These are phyloP conservation scores for Theretra japonica DNA, from an alignment of 2,888 invertebrate genomes.

Conservation along the genomic window DNA sequence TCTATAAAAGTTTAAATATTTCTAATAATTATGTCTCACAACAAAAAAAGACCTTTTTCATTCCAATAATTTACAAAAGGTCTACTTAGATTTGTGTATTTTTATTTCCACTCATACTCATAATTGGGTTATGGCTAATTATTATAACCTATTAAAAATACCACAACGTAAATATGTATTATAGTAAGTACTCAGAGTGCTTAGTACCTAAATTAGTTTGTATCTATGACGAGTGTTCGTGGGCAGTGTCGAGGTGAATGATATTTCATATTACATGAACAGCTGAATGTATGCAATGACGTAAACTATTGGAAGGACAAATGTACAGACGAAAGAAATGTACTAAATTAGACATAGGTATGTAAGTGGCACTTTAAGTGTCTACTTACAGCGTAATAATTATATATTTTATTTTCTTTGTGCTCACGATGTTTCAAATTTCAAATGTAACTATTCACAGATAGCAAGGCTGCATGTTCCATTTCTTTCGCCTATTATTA, in stretches of 20 bases:
- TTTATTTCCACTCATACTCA: too few species aligned
- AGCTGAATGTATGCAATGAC: conserved; percentile 12
- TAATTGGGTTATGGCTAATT: too few species aligned
- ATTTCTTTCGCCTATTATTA: background rate
- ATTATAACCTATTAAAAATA: background rate
- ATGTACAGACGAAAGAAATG: background rate
- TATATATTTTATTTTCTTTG: background rate
- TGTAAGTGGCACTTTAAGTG: background rate
- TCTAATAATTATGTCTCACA: too few species aligned
- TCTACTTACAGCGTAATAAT: background rate
- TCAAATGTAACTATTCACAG: background rate
- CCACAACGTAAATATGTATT: background rate
- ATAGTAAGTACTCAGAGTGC: background rate
- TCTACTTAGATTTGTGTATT: too few species aligned
- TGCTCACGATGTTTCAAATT: background rate
- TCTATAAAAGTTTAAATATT: too few species aligned
- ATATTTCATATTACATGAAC: conserved; percentile 7
- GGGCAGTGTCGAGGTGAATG: conserved; percentile 23
- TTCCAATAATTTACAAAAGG: too few species aligned
- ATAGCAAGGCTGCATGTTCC: background rate
- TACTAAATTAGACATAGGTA: background rate
- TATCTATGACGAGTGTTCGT: background rate
- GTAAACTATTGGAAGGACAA: conserved; percentile 8
- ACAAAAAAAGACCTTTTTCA: too few species aligned
- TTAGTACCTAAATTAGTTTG: background rate